Conservation (phyloP, 1,140 invertebrate genomes). For the Sycobia sp. region DNA sequence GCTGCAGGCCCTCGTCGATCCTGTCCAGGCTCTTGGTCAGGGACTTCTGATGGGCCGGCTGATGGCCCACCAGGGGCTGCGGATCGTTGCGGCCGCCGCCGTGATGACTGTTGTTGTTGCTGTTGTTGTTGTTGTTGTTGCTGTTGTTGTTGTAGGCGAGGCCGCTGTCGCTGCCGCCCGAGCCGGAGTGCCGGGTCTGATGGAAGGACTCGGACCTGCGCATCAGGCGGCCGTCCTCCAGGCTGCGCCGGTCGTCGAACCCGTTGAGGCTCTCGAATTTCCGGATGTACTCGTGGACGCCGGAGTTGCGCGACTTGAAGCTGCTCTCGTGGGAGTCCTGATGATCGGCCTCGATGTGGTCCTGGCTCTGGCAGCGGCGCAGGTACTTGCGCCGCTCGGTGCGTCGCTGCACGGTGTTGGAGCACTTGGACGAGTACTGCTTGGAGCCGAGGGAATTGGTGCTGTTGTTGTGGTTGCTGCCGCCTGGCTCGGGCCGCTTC, state of each 20-base stretch:
- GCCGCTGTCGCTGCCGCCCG: constrained; percentile 49
- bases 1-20: constrained; percentile 75
- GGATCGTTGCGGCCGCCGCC: constrained; percentile 49
- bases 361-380: constrained; percentile 39
- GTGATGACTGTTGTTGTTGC: too few species aligned
- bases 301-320: constrained; percentile 60
- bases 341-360: constrained; percentile 41
- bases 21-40: constrained; percentile 78
- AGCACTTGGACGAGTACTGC: constrained; percentile 15
- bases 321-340: constrained; percentile 61
- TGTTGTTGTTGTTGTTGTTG: too few species aligned
- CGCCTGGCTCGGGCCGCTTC: constrained; percentile 44
- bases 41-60: not conserved
- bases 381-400: constrained; percentile 37
- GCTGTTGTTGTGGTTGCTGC: constrained; percentile 40
- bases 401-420: constrained; percentile 21
- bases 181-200: constrained; percentile 44
- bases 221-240: constrained; percentile 21
- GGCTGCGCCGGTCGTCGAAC: constrained; percentile 42
- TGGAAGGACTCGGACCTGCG: constrained; percentile 58
- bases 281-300: constrained; percentile 50
- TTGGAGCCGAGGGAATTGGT: constrained; percentile 33
- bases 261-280: constrained; percentile 58
- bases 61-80: constrained; percentile 36
- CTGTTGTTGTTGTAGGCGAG: too few species aligned